phyloP scores from a whole-genome alignment of 2,888 invertebrate species.

The Iselma pallidipennis region DNA sequence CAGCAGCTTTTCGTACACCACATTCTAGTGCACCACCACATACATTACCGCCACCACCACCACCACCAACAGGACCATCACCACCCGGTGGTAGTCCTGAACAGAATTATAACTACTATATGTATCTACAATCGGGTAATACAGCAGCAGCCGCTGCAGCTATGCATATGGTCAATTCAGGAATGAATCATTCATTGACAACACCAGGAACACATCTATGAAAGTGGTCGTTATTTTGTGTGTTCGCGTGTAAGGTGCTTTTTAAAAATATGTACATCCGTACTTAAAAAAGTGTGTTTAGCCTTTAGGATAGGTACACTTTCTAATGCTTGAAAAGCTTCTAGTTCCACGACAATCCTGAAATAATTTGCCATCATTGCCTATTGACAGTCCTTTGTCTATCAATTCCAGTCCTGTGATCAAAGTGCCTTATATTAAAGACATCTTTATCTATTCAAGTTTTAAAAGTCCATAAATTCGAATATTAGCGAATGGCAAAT shows the following conservation, averaged over 20 bases:
- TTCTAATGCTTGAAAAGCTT: neutral
- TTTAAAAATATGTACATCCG: neutral
- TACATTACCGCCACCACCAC: slow-evolving; percentile 33
- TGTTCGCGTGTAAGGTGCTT: neutral
- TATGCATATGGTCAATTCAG: slow-evolving; percentile 49
- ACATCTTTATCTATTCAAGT: no score
- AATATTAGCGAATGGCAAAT: no score
- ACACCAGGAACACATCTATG: slow-evolving; percentile 38
- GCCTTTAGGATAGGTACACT: neutral
- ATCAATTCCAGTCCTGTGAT: no score
- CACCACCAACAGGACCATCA: slow-evolving; percentile 50
- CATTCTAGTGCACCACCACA: no score
- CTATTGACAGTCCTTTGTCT: no score
- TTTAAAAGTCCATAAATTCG: no score
- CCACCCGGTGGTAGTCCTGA: slow-evolving; percentile 41
- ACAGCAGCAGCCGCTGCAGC: slow-evolving; percentile 45
- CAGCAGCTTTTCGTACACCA: slow-evolving; percentile 55
- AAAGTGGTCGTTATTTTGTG: slow-evolving; percentile 17
- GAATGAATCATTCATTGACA: slow-evolving; percentile 44
- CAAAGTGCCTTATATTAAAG: no score
- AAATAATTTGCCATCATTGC: neutral
- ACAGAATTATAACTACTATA: slow-evolving; percentile 66
- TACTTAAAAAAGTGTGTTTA: neutral
- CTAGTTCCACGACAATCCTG: neutral
- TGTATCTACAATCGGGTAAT: slow-evolving; percentile 64